Conservation (phyloP, 2,797 vertebrate species). For the Otus scops region DNA sequence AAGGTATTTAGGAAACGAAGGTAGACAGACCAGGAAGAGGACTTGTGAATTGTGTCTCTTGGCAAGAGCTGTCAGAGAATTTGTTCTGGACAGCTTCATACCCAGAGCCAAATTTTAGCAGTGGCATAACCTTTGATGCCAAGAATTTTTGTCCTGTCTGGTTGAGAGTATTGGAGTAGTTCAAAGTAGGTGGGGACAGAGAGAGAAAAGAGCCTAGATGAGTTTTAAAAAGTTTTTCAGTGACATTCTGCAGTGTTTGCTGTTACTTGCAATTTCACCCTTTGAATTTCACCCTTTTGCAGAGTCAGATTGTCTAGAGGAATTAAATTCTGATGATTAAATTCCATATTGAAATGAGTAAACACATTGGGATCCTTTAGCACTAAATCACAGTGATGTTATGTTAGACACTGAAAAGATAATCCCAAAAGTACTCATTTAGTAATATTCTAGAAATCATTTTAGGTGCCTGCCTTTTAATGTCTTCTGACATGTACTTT, state of each 20-base stretch:
- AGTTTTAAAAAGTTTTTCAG: neutral
- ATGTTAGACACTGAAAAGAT: neutral
- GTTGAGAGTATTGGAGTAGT: neutral
- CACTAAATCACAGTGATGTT: neutral
- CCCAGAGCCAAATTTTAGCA: neutral
- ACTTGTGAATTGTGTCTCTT: neutral
- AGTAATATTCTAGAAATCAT: neutral
- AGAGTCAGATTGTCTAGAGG: neutral
- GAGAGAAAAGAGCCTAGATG: neutral
- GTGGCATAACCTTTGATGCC: neutral
- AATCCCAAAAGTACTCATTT: neutral
- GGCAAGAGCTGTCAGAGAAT: neutral
- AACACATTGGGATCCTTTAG: neutral
- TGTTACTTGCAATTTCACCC: neutral
- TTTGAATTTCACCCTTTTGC: neutral
- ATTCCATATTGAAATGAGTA: neutral
- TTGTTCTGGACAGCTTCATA: neutral
- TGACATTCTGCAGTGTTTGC: neutral
- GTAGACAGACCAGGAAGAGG: neutral
- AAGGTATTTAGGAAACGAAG: fast-evolving
- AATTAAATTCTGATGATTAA: neutral
- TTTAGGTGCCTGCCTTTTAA: neutral
- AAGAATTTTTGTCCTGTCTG: neutral
- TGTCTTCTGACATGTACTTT: neutral
- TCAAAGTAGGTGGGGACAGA: neutral